These are phyloP conservation scores for Halichondria panicea DNA, from an alignment of 37 sponge, comb jelly and placozoan species.

Conservation along the genomic window DNA sequence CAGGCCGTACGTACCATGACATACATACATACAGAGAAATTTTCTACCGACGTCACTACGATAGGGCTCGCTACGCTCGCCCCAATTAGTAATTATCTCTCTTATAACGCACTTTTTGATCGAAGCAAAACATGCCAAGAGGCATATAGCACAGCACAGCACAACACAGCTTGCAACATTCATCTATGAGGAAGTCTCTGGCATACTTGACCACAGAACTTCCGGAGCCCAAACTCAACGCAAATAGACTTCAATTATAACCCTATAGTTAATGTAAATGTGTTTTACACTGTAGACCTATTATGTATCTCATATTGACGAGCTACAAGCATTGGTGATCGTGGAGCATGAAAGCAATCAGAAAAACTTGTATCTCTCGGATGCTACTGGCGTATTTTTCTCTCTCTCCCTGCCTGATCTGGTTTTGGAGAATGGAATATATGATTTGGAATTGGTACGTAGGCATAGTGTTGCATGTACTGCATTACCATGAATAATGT, in stretches of 20 bases:
- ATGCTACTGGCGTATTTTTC: constrained; percentile 47
- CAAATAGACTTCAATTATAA: too few relatives aligned
- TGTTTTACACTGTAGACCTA: constrained; percentile 22
- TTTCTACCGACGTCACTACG: too few relatives aligned
- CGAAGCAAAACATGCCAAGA: too few relatives aligned
- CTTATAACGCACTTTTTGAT: too few relatives aligned
- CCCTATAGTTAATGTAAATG: background rate
- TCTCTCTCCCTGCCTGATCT: constrained; percentile 47
- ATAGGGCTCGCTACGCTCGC: too few relatives aligned
- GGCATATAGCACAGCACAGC: too few relatives aligned
- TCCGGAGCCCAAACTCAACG: too few relatives aligned
- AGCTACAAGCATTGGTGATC: constrained; percentile 49
- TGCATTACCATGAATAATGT: background rate
- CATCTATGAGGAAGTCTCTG: too few relatives aligned
- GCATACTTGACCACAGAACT: too few relatives aligned
- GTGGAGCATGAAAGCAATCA: constrained; percentile 19
- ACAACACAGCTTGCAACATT: background rate
- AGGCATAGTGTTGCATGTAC: background rate
- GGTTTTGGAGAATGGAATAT: background rate
- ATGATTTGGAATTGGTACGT: constrained; percentile 38
- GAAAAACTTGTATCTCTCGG: constrained; percentile 68
- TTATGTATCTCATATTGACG: constrained; percentile 21
- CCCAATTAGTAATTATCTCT: too few relatives aligned
- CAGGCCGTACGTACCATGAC: too few relatives aligned
- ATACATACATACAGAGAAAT: too few relatives aligned